Evolutionary conservation across 1,140 invertebrate species (phyloP), one percentile per base, ranked within the genome.

Genomic region (Hylaeus volcanicus): DNA sequence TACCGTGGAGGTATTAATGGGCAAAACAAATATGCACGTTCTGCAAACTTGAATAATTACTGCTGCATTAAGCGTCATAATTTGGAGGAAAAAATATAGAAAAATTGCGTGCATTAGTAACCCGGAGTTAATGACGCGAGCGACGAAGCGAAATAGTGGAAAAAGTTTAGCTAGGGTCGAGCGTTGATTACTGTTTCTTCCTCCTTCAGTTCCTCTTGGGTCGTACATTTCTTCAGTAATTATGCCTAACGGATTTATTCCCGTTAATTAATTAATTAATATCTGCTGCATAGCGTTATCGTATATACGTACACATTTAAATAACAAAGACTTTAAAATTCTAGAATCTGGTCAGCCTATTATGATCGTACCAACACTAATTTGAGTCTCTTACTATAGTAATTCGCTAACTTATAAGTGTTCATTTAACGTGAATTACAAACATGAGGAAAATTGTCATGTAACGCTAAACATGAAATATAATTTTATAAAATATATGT

Each of bases 131-230:
- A 66, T 48, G 64, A 66, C 45, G 64, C 43, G 45, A 26, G 8
- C 45, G 43, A 48, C 43, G 39, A 66, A n/a, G 2, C n/a, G 6
- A 66, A 66, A 26, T n/a, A 51, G n/a, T 12, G 64, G 43, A 66
- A 66, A 66, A 41, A 15, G 43, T 66, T 66, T 3, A 4, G 26
- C 0, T n/a, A 9, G n/a, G 43, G 43, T 66, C 43, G 64, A 48
- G 15, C 8, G 64, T 48, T 66, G n/a, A 51, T 66, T 66, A 66
- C 64, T n/a, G 43, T 66, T 48, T 66, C 64, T 26, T 51, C 8
- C 8, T 48, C 15, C n/a, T 66, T 66, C 4, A 37, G 15, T 51
- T 66, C 48, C 43, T 48, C 26, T 15, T 4, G 63, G 45, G 43
- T 65, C 14, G 15, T 5, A 45, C 45, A 65, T 65, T 45, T n/a